Percentiles rank a stretch among this genome's conserved stretches.
Evolutionary conservation across 2,888 invertebrate species (phyloP).

Genomic region (Resseliella maxima): DNA sequence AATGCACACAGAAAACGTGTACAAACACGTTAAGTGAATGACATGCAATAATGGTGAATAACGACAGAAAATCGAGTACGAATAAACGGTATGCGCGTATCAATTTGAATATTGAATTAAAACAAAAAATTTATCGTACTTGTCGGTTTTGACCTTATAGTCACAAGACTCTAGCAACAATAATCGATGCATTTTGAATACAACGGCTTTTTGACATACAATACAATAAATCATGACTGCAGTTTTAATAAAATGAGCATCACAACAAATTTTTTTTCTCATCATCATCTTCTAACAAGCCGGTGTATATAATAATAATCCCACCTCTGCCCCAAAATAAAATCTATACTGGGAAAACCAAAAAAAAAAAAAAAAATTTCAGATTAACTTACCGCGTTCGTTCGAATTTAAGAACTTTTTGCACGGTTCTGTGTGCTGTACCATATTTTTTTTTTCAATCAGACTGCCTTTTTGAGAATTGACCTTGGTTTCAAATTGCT

Average conservation of each 20-base stretch:
- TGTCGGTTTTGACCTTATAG: neutral
- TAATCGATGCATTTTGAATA: neutral
- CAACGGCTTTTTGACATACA: neutral
- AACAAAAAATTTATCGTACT: neutral
- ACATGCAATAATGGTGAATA: neutral
- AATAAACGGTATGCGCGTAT: neutral
- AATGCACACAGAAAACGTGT: neutral
- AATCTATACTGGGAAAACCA: neutral
- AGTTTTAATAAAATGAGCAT: too few relatives aligned
- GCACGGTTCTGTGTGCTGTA: conserved; percentile 77
- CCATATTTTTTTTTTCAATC: conserved; percentile 68
- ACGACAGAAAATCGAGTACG: neutral
- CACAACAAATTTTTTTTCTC: too few relatives aligned
- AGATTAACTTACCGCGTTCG: conserved; percentile 60
- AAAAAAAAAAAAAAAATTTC: conserved; percentile 23
- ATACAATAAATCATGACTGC: neutral
- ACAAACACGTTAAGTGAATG: neutral
- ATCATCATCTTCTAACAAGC: too few relatives aligned
- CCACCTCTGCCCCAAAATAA: too few relatives aligned
- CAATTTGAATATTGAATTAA: neutral
- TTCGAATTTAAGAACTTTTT: conserved; percentile 70
- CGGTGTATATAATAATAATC: too few relatives aligned
- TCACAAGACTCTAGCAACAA: neutral
- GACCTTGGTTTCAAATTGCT: neutral
- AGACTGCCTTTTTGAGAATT: neutral